phyloP scores from a whole-genome alignment of 2,888 invertebrate species.

The Diplazon laetatorius region DNA sequence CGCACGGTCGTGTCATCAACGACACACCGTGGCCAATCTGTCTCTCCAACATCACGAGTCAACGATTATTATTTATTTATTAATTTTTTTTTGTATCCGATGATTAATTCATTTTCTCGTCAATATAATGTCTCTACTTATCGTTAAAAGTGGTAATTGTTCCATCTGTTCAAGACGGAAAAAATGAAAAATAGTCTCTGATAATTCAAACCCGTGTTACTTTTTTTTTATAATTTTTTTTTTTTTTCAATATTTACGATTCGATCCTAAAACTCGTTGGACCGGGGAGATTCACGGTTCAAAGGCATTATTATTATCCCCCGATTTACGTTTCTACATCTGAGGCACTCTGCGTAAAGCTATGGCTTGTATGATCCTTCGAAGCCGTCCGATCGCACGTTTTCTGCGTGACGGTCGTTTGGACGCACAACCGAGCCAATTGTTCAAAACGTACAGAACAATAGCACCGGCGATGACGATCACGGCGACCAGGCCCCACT shows the following conservation, averaged over 20 bases:
- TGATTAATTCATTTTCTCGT: constrained; percentile 25
- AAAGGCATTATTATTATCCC: too few relatives aligned
- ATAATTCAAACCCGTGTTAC: too few relatives aligned
- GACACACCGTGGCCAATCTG: background rate
- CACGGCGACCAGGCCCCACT: constrained; percentile 73
- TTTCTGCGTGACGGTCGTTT: constrained; percentile 78
- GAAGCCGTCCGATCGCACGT: constrained; percentile 77
- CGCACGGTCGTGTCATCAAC: too few relatives aligned
- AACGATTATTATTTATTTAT: too few relatives aligned
- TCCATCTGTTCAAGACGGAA: constrained; percentile 17
- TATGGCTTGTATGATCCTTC: constrained; percentile 80
- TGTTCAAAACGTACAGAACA: constrained; percentile 74
- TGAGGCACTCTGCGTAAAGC: constrained; percentile 79
- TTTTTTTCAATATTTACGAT: too few relatives aligned
- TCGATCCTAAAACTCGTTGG: constrained; percentile 12
- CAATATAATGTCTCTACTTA: constrained; percentile 11
- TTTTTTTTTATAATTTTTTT: too few relatives aligned
- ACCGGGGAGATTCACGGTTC: constrained; percentile 1
- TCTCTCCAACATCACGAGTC: constrained; percentile 7
- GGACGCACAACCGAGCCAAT: constrained; percentile 73
- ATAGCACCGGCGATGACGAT: constrained; percentile 70
- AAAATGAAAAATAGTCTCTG: constrained; percentile 34
- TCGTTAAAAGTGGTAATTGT: constrained; percentile 37
- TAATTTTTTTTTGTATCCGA: constrained; percentile 56
- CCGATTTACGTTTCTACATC: constrained; percentile 69